Evolutionary conservation across 2,113 vertebrate species (phyloP), one percentile per base, ranked within the genome.

Genomic region (Ophthalmotilapia sp.): DNA sequence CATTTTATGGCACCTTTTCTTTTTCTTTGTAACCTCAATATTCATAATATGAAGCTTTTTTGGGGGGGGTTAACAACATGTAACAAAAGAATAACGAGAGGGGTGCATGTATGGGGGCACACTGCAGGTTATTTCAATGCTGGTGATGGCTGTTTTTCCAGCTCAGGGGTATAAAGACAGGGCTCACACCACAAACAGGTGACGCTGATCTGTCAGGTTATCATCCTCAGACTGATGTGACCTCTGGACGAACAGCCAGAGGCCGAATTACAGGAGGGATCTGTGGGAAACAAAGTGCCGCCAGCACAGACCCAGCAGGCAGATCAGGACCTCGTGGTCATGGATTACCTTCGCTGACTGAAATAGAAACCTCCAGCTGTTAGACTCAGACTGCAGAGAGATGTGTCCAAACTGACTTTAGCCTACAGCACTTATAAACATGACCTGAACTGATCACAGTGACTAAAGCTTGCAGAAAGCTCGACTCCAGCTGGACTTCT

Each of bases 101-200:
- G n/a, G 36, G 9, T 84, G 47, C n/a, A 51, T 85, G 21, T 26
- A 56, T 29, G 38, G 36, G 62, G 60, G 54, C 33, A 79, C 45
- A 17, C 12, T 15, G n/a, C 15, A 31, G 33, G 86, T 88, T 95
- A 94, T 95, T 93, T 92, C 65, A 88, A 87, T 85, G 88, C 81
- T 42, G 79, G 40, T 88, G 91, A 90, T 81, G 88, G 3, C 31
- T 80, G 56, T 12, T 79, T 88, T 89, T 93, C 88, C 93, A 93
- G 81, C 82, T 81, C 2, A 1, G 9, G 40, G 23, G 65, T 38
- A 23, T 23, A 73, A 80, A 86, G 10, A 19, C 5, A 12, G 55
- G 68, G 47, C 75, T 87, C 56, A 91, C 88, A 70, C 55, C 85
- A 47, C 40, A 1, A 79, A 93, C 93, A 95, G 94, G 90, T 94